Base-by-base conservation (phyloP, 2,113 vertebrate species). In the Eleginops maclovinus region DNA sequence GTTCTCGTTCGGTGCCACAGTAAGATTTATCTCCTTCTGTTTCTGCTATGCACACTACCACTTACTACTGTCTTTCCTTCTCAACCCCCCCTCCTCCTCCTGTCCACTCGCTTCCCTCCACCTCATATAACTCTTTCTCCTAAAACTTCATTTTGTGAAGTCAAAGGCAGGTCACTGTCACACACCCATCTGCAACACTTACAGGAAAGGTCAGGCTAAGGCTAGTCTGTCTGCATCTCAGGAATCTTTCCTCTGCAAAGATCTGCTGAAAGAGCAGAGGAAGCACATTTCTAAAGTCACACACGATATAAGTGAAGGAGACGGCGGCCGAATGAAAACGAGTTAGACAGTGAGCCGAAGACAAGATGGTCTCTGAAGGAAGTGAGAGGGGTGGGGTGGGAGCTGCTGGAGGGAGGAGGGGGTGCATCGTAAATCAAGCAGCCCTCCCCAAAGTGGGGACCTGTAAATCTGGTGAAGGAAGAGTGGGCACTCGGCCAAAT, bases 391-490 rank as follows among this genome's bases (percentile, higher is more conserved):
- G 88, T 75, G 82, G 79, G 49, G 56, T 77, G 56, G 81, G 56
- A 61, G 74, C 44, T 21, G 61, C 19, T 14, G 68, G 56, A 75
- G 15, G 64, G 31, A 62, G 75, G 16, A 17, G 71, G 78, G 77
- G 70, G 64, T 59, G 51, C 21, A 65, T 88, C 79, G 75, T 95
- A 95, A 95, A 95, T 95, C 91, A 89, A 64, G 75, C 36, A 53
- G 80, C 83, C 86, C 82, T 80, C 81, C 77, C 62, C 66, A 85
- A 87, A 84, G 83, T 75, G 78, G 89, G 84, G 90, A 82, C 88
- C 88, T 89, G 90, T 94, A 93, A 90, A 95, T 92, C 84, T 87
- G 93, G 91, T 73, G 86, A 86, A 88, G 47, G n/a, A 72, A 82
- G 75, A 63, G 70, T 31, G 84, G 92, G 93, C 92, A 88, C 72